Conservation (phyloP, 2,888 invertebrate genomes). For the Agonum fuliginosum region DNA sequence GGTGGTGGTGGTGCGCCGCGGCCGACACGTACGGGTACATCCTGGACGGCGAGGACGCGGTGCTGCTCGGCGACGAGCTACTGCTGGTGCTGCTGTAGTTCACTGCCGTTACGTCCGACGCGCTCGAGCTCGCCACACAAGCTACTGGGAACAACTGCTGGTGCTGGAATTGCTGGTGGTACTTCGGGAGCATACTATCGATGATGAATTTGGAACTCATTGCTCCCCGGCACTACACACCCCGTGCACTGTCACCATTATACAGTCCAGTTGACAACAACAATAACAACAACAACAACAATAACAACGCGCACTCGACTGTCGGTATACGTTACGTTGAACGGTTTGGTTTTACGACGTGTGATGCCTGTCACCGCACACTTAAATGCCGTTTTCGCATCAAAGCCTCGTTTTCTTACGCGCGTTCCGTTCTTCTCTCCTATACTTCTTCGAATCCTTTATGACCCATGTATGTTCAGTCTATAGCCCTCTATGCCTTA, state of each 20-base stretch:
- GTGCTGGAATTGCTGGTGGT: conserved; percentile 87
- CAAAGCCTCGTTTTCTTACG: conserved; percentile 71
- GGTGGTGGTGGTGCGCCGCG: conserved; percentile 79
- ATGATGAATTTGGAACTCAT: conserved; percentile 98
- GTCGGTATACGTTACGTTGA: conserved; percentile 65
- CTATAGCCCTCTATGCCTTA: conserved; percentile 89
- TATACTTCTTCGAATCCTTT: conserved; percentile 87
- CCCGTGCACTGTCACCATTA: conserved; percentile 63
- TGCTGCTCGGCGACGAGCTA: conserved; percentile 80
- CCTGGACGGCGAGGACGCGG: conserved; percentile 81
- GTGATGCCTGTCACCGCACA: conserved; percentile 65
- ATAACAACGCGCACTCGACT: conserved; percentile 35
- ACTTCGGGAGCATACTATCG: conserved; percentile 98
- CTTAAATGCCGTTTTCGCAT: conserved; percentile 66
- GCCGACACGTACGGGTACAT: conserved; percentile 95
- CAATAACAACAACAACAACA: conserved; percentile 18
- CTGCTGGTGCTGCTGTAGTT: conserved; percentile 78
- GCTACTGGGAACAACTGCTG: conserved; percentile 78
- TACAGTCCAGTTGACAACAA: not conserved
- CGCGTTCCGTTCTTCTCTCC: conserved; percentile 77
- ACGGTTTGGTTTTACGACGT: conserved; percentile 66
- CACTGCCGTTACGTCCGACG: conserved; percentile 79
- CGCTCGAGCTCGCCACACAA: conserved; percentile 83
- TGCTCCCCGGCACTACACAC: conserved; percentile 73
- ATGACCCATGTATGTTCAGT: conserved; percentile 90